These are phyloP conservation scores for Archips xylosteana DNA, from an alignment of 2,888 invertebrate genomes.

Conservation along the genomic window DNA sequence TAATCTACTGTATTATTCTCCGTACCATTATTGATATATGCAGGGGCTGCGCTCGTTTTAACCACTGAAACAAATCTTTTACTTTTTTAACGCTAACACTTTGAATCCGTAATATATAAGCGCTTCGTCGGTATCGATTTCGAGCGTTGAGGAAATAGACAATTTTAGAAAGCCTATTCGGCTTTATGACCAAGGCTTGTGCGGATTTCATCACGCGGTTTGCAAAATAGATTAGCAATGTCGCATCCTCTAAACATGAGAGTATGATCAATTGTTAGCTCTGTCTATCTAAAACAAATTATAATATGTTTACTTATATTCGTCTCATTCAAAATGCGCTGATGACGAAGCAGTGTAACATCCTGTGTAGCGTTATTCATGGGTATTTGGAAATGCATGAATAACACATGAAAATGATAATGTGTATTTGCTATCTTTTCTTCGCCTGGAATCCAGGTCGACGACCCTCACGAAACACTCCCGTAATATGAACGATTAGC, in stretches of 20 bases:
- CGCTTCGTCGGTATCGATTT: not conserved
- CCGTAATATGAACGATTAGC: not conserved
- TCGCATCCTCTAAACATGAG: not conserved
- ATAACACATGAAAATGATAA: conserved; percentile 49
- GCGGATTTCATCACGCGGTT: too few relatives aligned
- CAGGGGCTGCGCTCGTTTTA: not conserved
- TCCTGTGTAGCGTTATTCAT: conserved; percentile 43
- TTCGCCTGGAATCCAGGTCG: conserved; percentile 40
- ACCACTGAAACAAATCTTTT: not conserved
- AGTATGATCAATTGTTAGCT: not conserved
- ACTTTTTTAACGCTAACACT: not conserved
- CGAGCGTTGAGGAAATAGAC: not conserved
- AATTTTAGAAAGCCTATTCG: not conserved
- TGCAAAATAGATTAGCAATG: too few relatives aligned
- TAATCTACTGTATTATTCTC: not conserved
- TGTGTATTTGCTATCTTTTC: conserved; percentile 44
- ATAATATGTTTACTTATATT: conserved; percentile 29
- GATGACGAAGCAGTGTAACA: conserved; percentile 40
- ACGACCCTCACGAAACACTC: conserved; percentile 25
- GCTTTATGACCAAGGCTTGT: too few relatives aligned
- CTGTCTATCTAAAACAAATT: conserved; percentile 21
- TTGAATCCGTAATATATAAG: not conserved
- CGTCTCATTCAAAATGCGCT: conserved; percentile 32
- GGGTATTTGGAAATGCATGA: conserved; percentile 48
- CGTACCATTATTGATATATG: not conserved